Conservation (phyloP, 1,140 invertebrate genomes). For the Melanaphis sacchari region DNA sequence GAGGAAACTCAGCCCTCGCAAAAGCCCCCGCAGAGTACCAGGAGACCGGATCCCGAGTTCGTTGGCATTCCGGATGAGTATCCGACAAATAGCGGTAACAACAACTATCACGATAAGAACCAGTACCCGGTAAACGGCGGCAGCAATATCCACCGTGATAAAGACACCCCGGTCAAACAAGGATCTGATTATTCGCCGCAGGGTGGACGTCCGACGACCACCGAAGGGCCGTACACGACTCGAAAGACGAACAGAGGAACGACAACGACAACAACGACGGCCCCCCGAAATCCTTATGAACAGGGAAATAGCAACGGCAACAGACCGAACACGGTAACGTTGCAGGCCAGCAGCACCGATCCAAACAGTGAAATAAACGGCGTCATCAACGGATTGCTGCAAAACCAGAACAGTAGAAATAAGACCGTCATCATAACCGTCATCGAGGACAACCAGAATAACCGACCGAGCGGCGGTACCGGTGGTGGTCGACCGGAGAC, state of each 20-base stretch:
- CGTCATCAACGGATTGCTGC: not conserved
- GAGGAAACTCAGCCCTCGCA: not conserved
- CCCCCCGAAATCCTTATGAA: not conserved
- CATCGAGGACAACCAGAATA: slow-evolving; percentile 32
- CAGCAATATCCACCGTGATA: slow-evolving; percentile 4
- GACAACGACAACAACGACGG: not conserved
- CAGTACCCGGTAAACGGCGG: not conserved
- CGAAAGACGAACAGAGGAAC: not conserved
- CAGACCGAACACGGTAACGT: not conserved
- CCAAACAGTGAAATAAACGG: slow-evolving; percentile 2
- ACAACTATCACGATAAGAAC: not conserved
- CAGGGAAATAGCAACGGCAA: not conserved
- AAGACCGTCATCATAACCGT: slow-evolving; percentile 53
- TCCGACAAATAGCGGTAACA: not conserved
- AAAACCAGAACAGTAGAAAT: not conserved
- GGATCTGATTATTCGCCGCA: not conserved
- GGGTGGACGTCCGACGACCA: not conserved
- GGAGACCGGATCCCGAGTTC: slow-evolving; percentile 39
- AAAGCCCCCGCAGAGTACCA: not conserved
- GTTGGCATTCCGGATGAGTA: not conserved
- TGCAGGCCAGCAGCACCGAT: slow-evolving; percentile 37
- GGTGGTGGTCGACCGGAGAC: not conserved
- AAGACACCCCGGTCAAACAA: not conserved
- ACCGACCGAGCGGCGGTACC: not conserved
- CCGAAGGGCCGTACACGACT: not conserved